Conservation (phyloP, 2,113 vertebrate genomes). For the Notechis scutatus region DNA sequence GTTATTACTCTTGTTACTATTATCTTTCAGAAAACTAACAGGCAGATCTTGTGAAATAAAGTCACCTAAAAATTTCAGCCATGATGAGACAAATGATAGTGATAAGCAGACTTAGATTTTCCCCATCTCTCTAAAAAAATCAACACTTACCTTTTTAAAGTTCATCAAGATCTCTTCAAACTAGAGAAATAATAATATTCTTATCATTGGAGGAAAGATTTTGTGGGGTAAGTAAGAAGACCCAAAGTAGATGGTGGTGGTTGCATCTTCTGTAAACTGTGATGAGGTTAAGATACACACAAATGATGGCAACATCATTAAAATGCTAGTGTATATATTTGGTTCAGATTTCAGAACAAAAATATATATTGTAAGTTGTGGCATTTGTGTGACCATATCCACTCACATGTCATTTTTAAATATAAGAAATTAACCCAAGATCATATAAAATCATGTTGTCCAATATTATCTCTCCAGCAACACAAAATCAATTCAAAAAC, state of each 20-base stretch:
- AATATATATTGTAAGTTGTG: neutral
- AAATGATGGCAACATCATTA: neutral
- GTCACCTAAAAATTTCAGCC: neutral
- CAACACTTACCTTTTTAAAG: neutral
- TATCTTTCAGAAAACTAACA: neutral
- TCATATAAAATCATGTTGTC: neutral
- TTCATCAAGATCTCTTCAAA: neutral
- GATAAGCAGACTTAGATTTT: neutral
- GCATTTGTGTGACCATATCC: neutral
- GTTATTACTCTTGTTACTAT: neutral
- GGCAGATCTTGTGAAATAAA: neutral
- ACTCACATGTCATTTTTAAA: neutral
- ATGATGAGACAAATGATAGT: neutral
- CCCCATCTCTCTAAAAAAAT: neutral
- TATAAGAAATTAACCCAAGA: neutral
- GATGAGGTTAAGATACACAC: neutral
- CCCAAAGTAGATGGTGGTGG: neutral
- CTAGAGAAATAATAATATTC: neutral
- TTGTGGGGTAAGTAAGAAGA: neutral
- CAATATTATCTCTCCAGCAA: neutral
- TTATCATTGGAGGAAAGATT: neutral
- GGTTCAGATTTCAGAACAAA: neutral
- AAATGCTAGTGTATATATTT: neutral
- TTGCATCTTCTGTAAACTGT: neutral
- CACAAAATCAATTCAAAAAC: neutral